phyloP scores from a whole-genome alignment of 2,888 invertebrate species.

The Ceratothoa steindachneri region DNA sequence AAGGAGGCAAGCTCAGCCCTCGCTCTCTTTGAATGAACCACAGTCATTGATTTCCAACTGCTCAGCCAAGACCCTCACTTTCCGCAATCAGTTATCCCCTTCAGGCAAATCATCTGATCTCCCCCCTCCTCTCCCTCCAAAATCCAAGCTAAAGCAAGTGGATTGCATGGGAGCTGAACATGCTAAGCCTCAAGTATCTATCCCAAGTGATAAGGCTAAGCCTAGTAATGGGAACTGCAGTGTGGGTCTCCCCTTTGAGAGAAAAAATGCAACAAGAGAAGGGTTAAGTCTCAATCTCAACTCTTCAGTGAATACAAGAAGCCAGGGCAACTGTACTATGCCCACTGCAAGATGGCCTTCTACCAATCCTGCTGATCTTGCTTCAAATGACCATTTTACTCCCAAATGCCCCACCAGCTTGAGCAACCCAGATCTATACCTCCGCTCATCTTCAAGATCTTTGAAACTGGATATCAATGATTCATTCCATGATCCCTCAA shows the following conservation, averaged over 20 bases:
- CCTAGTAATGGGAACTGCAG: not conserved
- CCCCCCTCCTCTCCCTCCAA: not conserved
- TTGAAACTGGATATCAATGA: not conserved
- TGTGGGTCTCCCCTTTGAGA: not conserved
- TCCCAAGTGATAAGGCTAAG: not conserved
- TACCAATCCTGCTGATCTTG: not conserved
- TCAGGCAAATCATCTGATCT: not conserved
- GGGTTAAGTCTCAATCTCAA: not conserved
- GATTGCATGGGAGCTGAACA: not conserved
- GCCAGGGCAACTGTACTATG: not conserved
- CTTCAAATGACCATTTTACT: not conserved
- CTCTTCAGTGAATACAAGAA: no score
- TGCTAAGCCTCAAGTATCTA: not conserved
- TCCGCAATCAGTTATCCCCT: no score
- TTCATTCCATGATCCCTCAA: not conserved
- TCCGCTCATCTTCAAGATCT: no score
- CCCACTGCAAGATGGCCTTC: not conserved
- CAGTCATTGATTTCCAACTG: no score
- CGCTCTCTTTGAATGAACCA: no score
- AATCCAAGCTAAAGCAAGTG: not conserved
- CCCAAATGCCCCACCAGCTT: not conserved
- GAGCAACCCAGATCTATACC: not conserved
- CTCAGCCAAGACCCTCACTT: no score
- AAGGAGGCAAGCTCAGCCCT: no score
- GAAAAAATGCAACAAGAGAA: not conserved